Evolutionary conservation across 1,140 invertebrate species (phyloP).

Genomic region (Rhopalosiphum padi): DNA sequence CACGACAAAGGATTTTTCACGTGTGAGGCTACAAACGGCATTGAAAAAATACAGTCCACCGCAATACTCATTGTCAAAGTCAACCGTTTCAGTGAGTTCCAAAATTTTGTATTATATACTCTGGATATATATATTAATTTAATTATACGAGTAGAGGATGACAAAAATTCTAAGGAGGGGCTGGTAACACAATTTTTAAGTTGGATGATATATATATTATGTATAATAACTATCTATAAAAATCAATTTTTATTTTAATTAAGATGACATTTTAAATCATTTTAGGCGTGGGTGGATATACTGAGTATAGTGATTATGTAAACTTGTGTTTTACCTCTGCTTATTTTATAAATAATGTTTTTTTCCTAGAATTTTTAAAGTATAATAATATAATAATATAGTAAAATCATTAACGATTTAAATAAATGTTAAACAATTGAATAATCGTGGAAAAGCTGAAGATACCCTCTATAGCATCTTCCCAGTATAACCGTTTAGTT

Average conservation of each 20-base stretch:
- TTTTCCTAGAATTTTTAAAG: too few relatives aligned
- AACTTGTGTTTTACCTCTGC: too few relatives aligned
- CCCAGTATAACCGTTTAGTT: not conserved
- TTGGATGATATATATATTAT: too few relatives aligned
- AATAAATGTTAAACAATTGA: not conserved
- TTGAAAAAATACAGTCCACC: conserved; percentile 70
- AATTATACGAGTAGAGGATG: not conserved
- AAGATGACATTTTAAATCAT: too few relatives aligned
- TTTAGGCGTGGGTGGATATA: too few relatives aligned
- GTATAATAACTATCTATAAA: too few relatives aligned
- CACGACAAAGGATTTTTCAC: conserved; percentile 75
- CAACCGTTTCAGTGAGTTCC: conserved; percentile 60
- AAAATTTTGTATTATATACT: not conserved
- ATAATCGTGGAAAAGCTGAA: not conserved
- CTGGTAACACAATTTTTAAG: too few relatives aligned
- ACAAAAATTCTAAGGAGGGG: not conserved
- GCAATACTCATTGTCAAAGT: conserved; percentile 69
- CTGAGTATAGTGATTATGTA: too few relatives aligned
- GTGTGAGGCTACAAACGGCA: conserved; percentile 72
- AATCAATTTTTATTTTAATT: too few relatives aligned
- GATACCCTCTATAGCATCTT: not conserved
- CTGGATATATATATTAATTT: not conserved
- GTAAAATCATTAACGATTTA: not conserved
- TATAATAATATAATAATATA: too few relatives aligned
- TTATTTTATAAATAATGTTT: too few relatives aligned